Evolutionary conservation across 2,888 invertebrate genomes (phyloP).

Genomic region (Catocala nupta): DNA sequence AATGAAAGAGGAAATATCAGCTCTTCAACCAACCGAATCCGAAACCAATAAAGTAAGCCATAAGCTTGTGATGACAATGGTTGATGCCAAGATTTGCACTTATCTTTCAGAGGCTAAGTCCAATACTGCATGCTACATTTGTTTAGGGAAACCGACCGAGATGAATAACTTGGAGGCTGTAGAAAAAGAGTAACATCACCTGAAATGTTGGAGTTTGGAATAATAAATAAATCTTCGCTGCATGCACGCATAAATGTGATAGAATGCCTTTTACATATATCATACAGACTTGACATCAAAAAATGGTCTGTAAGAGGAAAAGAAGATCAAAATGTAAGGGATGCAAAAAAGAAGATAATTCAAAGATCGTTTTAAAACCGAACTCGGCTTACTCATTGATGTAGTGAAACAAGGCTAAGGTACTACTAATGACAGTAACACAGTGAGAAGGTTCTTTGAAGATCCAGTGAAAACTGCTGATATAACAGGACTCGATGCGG

Average conservation of each 20-base stretch:
- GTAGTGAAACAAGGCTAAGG: too few species aligned
- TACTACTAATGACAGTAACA: too few species aligned
- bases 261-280: conserved; percentile 21
- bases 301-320: conserved; percentile 10
- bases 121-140: conserved; percentile 12
- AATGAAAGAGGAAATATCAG: too few species aligned
- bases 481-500: too few species aligned
- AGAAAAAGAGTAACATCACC: background rate
- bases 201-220: too few species aligned
- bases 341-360: conserved; percentile 10
- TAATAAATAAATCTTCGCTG: too few species aligned
- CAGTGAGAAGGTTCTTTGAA: too few species aligned
- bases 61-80: too few species aligned
- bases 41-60: too few species aligned
- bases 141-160: conserved; percentile 3
- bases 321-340: conserved; percentile 8
- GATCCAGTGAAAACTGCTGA: too few species aligned
- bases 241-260: conserved; percentile 13
- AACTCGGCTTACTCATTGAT: too few species aligned
- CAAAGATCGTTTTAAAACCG: conserved; percentile 4
- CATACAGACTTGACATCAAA: conserved; percentile 15
- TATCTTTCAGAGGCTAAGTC: conserved; percentile 14
- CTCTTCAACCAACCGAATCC: too few species aligned
- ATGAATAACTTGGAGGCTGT: conserved; percentile 1
- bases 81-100: conserved; percentile 19